Base-by-base conservation (phyloP, 1,140 invertebrate species). In the Drosophila bifasciata region DNA sequence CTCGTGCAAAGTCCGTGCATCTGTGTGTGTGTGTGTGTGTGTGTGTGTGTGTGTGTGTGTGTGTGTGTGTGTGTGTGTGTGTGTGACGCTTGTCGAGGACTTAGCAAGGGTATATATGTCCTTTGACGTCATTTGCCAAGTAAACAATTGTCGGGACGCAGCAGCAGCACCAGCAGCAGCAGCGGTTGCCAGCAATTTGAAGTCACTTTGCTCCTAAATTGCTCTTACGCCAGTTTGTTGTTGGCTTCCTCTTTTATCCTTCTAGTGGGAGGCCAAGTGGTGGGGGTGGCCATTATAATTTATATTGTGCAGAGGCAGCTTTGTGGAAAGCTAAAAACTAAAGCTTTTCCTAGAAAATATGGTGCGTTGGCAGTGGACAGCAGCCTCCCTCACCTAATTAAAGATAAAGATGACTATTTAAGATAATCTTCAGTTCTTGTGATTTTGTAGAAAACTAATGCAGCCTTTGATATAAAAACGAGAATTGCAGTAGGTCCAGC, bases 111-210 rank as follows among this genome's bases (percentile, higher is more conserved):
- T 43, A 46, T 59, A 45, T 32, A 57, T 71, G 55, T 62, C 71
- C 80, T 84, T 85, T 85, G 81, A 85, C 80, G 80, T 85, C 80
- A 85, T 85, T 80, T 72, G 62, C 43, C 53, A 40, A 64, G 72
- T 79, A 59, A 85, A 73, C 76, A 85, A 66, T 9, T 13, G 36
- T 13, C 36, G 16, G 19, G 21, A 32, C 11, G 15, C 44, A 62
- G 16, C 7, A 50, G 36, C 56, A 61, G 48, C 52, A 57, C 40
- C 43, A 43, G 17, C 17, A 28, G 28, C 28, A 28, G 28, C 28
- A 28, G 28, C n/a, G n/a, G 21, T 45, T 32, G 19, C 56, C 41
- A 62, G 58, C 62, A 64, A 72, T 84, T 79, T 71, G 66, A 59
- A 76, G 63, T 69, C 59, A 57, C 45, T 72, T 63, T 63, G 40